Base-by-base conservation (phyloP, 2,797 vertebrate genomes). In the Falco novaeseelandiae region DNA sequence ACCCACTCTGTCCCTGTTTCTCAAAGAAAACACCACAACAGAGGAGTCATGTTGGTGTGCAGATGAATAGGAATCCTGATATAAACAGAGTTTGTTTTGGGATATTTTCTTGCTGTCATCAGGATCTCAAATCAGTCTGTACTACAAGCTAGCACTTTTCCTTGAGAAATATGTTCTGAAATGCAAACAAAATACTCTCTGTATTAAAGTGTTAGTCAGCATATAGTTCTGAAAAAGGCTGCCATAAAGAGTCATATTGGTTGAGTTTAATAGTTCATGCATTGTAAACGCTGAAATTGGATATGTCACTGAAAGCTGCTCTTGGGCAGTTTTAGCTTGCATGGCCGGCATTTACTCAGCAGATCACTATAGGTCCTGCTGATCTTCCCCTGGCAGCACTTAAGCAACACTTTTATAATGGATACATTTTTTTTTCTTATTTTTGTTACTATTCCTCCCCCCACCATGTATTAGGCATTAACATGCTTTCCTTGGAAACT, bases 201-300 rank as follows among this genome's bases (percentile, higher is more conserved):
- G 16, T 91, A 62, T 76, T 51, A 29, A 83, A 84, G 82, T 72
- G 67, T 93, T 92, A 92, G 94, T 91, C 85, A 93, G 74, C 81
- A 91, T 55, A 77, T 20, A 94, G 59, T 54, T 83, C 81, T 83
- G 76, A 61, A 88, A 91, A 93, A 74, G 58, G 52, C 84, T 95
- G 69, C 87, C 55, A 65, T 79, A 38, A 87, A 90, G 70, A 87
- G 73, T 80, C 77, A 38, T 93, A 69, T 54, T 89, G 61, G 72
- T 29, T 73, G 72, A 61, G 91, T 96, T 95, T 96, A 95, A 90
- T 93, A 83, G 95, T 88, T 95, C 89, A 77, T 96, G 95, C 90
- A 57, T 87, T 96, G 88, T 95, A 93, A 97, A 94, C 0, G 4
- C 93, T 83, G 90, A 95, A 97, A 97, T 96, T 94, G 93, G 93